phyloP scores from a whole-genome alignment of 2,113 vertebrate species.

The Mus spicilegus region DNA sequence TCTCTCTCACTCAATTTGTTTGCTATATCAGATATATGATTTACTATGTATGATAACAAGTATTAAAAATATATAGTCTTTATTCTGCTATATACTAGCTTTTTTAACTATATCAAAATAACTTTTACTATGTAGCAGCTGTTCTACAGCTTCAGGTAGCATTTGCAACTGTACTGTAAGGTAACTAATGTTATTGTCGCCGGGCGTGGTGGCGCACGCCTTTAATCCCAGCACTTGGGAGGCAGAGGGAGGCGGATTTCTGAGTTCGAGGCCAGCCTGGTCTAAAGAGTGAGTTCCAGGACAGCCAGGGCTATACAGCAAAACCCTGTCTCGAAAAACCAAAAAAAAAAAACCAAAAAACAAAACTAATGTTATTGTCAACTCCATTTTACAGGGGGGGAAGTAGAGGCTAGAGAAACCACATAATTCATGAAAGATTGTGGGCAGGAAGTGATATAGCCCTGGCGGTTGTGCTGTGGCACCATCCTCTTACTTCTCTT shows the following conservation, averaged over 20 bases:
- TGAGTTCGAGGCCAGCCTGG: too few species aligned
- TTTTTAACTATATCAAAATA: neutral
- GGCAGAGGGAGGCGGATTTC: too few species aligned
- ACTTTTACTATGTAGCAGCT: neutral
- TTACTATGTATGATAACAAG: neutral
- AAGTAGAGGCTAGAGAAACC: neutral
- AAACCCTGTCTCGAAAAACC: too few species aligned
- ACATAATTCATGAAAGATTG: neutral
- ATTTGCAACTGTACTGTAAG: neutral
- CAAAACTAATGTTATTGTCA: neutral
- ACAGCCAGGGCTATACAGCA: too few species aligned
- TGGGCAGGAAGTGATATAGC: neutral
- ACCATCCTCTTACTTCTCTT: neutral
- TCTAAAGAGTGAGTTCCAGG: too few species aligned
- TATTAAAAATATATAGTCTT: neutral
- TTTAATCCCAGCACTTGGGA: too few species aligned
- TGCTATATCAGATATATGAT: conserved; percentile 1
- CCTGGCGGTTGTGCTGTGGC: neutral
- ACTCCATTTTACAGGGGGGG: neutral
- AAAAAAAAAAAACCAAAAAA: too few species aligned
- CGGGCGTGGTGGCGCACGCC: too few species aligned
- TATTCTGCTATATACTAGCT: neutral
- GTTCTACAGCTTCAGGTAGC: neutral
- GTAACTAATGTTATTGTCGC: neutral
- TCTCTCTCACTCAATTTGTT: neutral